Evolutionary conservation across 2,888 invertebrate genomes (phyloP), one percentile per base, ranked within the genome.

Genomic region (Lasioglossum morio): DNA sequence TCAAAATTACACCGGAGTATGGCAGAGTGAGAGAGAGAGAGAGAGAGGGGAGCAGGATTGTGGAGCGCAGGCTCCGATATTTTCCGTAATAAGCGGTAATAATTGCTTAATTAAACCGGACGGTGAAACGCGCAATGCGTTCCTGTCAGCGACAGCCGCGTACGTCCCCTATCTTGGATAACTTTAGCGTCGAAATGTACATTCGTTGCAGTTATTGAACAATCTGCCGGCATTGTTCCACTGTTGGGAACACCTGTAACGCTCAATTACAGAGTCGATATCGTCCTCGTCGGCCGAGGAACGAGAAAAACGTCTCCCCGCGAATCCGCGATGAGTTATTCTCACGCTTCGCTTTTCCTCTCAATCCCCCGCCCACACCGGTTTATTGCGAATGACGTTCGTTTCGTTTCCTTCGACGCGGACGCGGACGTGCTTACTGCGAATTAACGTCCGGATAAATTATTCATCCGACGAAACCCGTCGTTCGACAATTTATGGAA

Each of bases 21-120:
- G 63, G 37, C 69, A 30, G 72, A 27, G 14, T n/a, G n/a, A n/a
- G n/a, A 10, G 57, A 37, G 69, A 30, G 81, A 73, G 46, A 63
- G 40, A 30, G 66, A 37, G 79, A 37, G 69, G 7, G 2, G 19
- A 66, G 19, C 19, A 3, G 37, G 12, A 23, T 69, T 69, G 37
- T 10, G 73, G 12, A 69, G 40, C 69, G 57, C 30, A n/a, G 72
- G 86, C 79, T 85, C 90, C 90, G 88, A 91, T 92, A 91, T 89
- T 90, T 88, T 86, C 88, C 88, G 92, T 91, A 92, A 92, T 92
- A 92, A 91, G 91, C 92, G 84, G 88, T 86, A 91, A 92, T 92
- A 94, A 94, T 93, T 92, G 93, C 93, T 94, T 94, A 94, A 94
- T 94, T 94, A 94, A 94, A 94, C 91, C 86, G 87, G 70, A 77